Conservation (phyloP, 2,888 invertebrate species). For the Blera fallax region DNA sequence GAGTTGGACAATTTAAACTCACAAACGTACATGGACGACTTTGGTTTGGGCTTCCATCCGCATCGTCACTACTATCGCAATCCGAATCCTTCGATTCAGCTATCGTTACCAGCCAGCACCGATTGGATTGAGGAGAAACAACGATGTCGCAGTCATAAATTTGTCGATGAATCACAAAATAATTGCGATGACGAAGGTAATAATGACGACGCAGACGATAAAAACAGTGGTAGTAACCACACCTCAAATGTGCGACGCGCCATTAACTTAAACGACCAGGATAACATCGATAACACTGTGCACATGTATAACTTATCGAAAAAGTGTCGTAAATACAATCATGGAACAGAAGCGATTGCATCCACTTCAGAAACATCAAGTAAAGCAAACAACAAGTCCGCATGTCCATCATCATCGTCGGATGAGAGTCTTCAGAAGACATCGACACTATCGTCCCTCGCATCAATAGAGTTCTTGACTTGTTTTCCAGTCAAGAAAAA, state of each 20-base stretch:
- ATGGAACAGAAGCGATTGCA: constrained; percentile 72
- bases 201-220: constrained; percentile 71
- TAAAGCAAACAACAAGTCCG: constrained; percentile 69
- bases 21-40: constrained; percentile 81
- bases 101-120: constrained; percentile 80
- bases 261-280: constrained; percentile 76
- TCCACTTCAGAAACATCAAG: constrained; percentile 49
- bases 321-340: constrained; percentile 80
- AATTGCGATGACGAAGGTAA: constrained; percentile 74
- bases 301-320: constrained; percentile 80
- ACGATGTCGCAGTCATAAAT: constrained; percentile 76
- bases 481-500: constrained; percentile 80
- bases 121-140: constrained; percentile 80
- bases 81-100: constrained; percentile 80
- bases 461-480: constrained; percentile 80
- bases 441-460: constrained; percentile 74
- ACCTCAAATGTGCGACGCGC: constrained; percentile 41
- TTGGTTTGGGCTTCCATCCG: constrained; percentile 81
- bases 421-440: constrained; percentile 80
- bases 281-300: constrained; percentile 79
- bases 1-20: constrained; percentile 81
- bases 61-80: constrained; percentile 80
- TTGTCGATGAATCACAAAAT: constrained; percentile 78
- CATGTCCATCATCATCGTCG: constrained; percentile 66
- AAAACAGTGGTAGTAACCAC: constrained; percentile 28